A percentile compares a stretch with the other conserved stretches of the same genome.
Conservation (phyloP, 2,888 invertebrate species). For the Ischnura elegans region DNA sequence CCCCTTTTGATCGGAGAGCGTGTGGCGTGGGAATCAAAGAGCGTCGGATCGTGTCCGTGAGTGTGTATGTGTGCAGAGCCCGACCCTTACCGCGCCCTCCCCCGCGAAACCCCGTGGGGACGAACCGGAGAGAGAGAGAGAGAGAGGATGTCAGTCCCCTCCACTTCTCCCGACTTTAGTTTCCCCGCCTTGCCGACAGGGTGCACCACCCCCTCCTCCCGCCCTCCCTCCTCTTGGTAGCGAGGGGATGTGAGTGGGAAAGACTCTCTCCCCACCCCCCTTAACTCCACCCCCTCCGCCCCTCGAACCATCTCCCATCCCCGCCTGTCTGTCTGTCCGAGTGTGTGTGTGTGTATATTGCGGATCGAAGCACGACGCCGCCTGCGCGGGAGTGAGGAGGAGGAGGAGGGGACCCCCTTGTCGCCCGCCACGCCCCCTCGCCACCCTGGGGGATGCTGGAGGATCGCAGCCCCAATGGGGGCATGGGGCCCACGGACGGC, state of each 20-base stretch:
- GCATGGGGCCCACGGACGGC: constrained; percentile 62
- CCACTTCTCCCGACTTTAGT: background rate
- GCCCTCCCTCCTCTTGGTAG: constrained; percentile 52
- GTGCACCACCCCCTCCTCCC: background rate
- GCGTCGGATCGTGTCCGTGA: background rate
- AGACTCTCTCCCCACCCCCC: background rate
- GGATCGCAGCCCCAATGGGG: constrained; percentile 71
- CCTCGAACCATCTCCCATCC: constrained; percentile 69
- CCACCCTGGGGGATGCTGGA: constrained; percentile 74
- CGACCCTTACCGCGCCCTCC: background rate
- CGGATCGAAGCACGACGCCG: constrained; percentile 35
- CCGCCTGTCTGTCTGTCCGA: background rate
- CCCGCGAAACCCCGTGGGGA: background rate
- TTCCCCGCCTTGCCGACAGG: background rate
- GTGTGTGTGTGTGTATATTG: constrained; percentile 9
- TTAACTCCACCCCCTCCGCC: constrained; percentile 35
- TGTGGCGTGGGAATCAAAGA: constrained; percentile 25
- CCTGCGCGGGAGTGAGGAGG: constrained; percentile 20
- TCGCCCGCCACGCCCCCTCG: constrained; percentile 41
- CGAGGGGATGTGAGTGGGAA: constrained; percentile 34
- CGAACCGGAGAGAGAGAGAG: too few species aligned
- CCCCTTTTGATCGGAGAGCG: background rate
- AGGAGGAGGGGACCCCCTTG: constrained; percentile 43
- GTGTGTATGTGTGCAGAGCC: too few species aligned
- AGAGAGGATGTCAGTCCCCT: background rate